phyloP scores from a whole-genome alignment of 2,888 invertebrate genomes.

The Gasteruption jaculator region DNA sequence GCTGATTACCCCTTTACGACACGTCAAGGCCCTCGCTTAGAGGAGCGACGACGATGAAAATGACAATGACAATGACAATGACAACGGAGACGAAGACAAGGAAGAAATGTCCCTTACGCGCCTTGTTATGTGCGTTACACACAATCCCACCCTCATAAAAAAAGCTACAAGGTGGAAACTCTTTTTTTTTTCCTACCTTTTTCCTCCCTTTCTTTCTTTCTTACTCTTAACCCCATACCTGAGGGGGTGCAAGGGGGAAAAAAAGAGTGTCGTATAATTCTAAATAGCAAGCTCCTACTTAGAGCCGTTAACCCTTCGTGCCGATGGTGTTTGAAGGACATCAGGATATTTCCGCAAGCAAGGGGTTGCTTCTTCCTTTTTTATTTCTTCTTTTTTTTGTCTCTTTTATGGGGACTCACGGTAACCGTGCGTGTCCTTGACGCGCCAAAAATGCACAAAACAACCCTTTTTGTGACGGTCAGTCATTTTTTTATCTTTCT shows the following conservation, averaged over 20 bases:
- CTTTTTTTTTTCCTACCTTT: neutral
- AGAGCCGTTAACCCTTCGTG: constrained; percentile 36
- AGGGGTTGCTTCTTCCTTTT: constrained; percentile 36
- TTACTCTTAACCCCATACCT: constrained; percentile 10
- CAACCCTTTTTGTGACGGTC: constrained; percentile 32
- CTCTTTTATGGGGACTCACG: neutral
- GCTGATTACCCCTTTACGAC: constrained; percentile 51
- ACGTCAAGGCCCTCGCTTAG: constrained; percentile 38
- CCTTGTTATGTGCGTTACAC: no score
- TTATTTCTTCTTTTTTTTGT: constrained; percentile 19
- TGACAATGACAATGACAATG: no score
- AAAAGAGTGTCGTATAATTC: constrained; percentile 31
- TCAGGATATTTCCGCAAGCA: constrained; percentile 31
- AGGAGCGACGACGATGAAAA: constrained; percentile 17
- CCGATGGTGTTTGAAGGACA: constrained; percentile 14
- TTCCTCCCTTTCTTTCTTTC: neutral
- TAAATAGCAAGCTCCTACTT: constrained; percentile 22
- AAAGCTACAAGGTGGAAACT: no score
- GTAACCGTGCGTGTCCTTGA: constrained; percentile 7
- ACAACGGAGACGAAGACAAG: no score
- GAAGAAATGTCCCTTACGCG: no score
- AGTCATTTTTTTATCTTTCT: no score
- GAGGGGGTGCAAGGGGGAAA: constrained; percentile 14
- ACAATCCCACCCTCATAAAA: constrained; percentile 39
- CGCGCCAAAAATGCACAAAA: constrained; percentile 32